Evolutionary conservation across 2,888 invertebrate species (phyloP).

Genomic region (Hermaeophaga mercurialis): DNA sequence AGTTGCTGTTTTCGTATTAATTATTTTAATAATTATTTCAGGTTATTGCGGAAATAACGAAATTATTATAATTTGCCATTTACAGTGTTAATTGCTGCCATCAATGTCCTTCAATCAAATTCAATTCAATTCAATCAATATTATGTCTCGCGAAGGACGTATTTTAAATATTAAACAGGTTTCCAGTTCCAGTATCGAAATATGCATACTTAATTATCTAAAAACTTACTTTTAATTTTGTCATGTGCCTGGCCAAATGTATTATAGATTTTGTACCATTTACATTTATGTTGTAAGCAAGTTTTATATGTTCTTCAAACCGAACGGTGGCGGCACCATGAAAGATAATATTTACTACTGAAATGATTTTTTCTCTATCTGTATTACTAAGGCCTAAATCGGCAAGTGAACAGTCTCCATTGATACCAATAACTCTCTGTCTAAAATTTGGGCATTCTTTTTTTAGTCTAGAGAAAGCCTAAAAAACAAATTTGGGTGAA

Average conservation of each 20-base stretch:
- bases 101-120: no score
- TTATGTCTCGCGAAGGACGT: no score
- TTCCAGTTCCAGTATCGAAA: no score
- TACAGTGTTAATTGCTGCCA: no score
- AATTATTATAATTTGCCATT: no score
- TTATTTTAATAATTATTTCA: no score
- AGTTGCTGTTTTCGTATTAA: no score
- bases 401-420: constrained; percentile 70
- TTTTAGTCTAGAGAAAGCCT: constrained; percentile 63
- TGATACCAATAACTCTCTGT: constrained; percentile 70
- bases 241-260: constrained; percentile 71
- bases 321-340: constrained; percentile 92
- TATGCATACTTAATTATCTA: no score
- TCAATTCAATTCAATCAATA: no score
- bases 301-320: constrained; percentile 81
- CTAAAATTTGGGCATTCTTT: constrained; percentile 64
- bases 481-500: constrained; percentile 33
- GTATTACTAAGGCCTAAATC: constrained; percentile 67
- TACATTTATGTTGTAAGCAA: constrained; percentile 81
- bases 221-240: constrained; percentile 69
- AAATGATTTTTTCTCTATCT: constrained; percentile 66
- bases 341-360: constrained; percentile 74
- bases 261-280: constrained; percentile 77
- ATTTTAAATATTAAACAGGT: no score
- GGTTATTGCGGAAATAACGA: no score